Evolutionary conservation across 2,888 invertebrate species (phyloP), one percentile per base, ranked within the genome.

Genomic region (Acleris holmiana): DNA sequence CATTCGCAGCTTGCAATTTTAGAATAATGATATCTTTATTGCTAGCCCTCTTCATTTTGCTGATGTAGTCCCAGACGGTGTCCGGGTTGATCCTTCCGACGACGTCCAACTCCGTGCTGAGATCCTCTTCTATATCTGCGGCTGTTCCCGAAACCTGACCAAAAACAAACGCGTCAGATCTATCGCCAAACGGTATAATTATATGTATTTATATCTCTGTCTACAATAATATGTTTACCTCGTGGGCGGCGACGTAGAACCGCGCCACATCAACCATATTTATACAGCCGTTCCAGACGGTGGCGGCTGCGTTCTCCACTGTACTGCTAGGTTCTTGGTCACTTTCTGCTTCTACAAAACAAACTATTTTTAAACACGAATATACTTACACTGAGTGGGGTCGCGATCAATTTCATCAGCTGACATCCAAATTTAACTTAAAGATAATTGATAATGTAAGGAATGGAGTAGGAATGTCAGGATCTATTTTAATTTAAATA

Each of bases 31-130:
- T 96, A 77, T 98, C 97, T 88, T 98, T 98, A 67, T 96, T 96
- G 53, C 96, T 96, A 48, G 96, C 95, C 79, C 96, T 96, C 78
- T 97, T 97, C 93, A 98, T 97, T 89, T 98, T 98, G 41, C 94
- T 94, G 62, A 99, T 96, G 80, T 99, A 99, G 65, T 98, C 98
- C 97, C 98, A 98, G 6, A 96, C 98, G 13, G 97, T 97, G 13
- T 96, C 96, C 0, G 98, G 98, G 60, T 95, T 95, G 77, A 99
- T 98, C 75, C 99, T 94, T 1, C 99, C 99, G 15, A 98, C 98
- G 41, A 99, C 96, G 76, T 97, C 96, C 25, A 98, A 90, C 63
- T 96, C 95, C 56, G 95, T 93, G 4, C 96, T 95, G 41, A 98
- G 87, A 80, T 97, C 96, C 73, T 95, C 94, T 74, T 95, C 94